Conservation (phyloP, 1,140 invertebrate genomes). For the Melitaea cinxia region DNA sequence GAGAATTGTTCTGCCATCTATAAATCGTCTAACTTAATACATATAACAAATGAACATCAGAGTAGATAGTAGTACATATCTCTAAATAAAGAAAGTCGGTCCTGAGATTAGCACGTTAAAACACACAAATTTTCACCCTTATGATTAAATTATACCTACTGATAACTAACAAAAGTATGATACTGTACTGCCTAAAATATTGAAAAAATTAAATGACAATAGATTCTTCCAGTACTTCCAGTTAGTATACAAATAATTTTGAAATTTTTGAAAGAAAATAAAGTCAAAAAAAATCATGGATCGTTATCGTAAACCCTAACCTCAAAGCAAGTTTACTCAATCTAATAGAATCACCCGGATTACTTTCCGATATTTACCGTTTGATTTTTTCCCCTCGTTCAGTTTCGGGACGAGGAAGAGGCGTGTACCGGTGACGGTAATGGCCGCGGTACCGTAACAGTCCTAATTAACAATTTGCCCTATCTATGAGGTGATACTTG, state of each 20-base stretch:
- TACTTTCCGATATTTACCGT: slow-evolving; percentile 81
- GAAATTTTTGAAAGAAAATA: background rate
- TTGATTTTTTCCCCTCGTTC: slow-evolving; percentile 74
- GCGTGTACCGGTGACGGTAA: slow-evolving; percentile 68
- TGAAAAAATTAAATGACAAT: no score
- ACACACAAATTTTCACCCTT: no score
- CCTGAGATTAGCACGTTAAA: no score
- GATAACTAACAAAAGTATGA: no score
- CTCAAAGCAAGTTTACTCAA: slow-evolving; percentile 61
- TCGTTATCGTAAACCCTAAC: slow-evolving; percentile 32
- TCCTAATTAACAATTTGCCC: slow-evolving; percentile 74
- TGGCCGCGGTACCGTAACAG: slow-evolving; percentile 42
- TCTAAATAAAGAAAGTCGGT: no score
- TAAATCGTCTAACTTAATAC: slow-evolving; percentile 5
- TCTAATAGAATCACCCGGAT: slow-evolving; percentile 80
- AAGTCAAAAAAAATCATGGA: slow-evolving; percentile 33
- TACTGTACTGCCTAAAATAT: no score
- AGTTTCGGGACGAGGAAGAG: slow-evolving; percentile 73
- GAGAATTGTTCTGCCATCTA: slow-evolving; percentile 2
- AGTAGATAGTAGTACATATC: no score
- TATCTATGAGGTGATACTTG: slow-evolving; percentile 59
- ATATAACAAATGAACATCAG: no score
- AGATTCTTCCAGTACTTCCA: no score
- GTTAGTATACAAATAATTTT: background rate
- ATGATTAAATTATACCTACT: no score